Conservation (phyloP, 2,888 invertebrate genomes). For the Zelleria hepariella region DNA sequence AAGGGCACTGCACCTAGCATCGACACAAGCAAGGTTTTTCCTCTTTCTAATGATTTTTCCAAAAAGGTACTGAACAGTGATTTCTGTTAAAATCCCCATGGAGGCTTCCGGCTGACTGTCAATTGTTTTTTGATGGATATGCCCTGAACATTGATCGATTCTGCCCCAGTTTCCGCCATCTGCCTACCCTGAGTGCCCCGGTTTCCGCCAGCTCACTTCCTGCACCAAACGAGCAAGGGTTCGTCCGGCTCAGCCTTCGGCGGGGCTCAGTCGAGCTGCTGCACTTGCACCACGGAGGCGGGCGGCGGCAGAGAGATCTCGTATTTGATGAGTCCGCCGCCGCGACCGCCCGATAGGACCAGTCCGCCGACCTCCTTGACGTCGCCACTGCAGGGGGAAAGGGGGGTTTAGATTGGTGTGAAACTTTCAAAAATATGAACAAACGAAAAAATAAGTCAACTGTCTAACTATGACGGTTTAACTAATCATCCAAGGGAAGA, state of each 20-base stretch:
- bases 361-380: constrained; percentile 56
- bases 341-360: constrained; percentile 54
- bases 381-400: constrained; percentile 36
- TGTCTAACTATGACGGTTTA: too few relatives aligned
- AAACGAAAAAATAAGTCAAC: not conserved
- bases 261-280: constrained; percentile 66
- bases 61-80: too few relatives aligned
- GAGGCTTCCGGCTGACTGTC: too few relatives aligned
- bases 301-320: constrained; percentile 71
- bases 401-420: not conserved
- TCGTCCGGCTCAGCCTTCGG: too few relatives aligned
- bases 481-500: too few relatives aligned
- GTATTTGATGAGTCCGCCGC: constrained; percentile 70
- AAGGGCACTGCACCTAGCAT: too few relatives aligned
- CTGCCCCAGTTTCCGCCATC: too few relatives aligned
- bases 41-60: too few relatives aligned
- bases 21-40: too few relatives aligned
- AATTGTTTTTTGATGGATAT: too few relatives aligned
- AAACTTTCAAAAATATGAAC: not conserved
- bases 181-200: not conserved
- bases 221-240: constrained; percentile 22
- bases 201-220: constrained; percentile 16
- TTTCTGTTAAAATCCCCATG: too few relatives aligned
- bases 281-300: constrained; percentile 59
- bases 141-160: too few relatives aligned